phyloP scores from a whole-genome alignment of 2,113 vertebrate genomes.

The Lagopus muta region DNA sequence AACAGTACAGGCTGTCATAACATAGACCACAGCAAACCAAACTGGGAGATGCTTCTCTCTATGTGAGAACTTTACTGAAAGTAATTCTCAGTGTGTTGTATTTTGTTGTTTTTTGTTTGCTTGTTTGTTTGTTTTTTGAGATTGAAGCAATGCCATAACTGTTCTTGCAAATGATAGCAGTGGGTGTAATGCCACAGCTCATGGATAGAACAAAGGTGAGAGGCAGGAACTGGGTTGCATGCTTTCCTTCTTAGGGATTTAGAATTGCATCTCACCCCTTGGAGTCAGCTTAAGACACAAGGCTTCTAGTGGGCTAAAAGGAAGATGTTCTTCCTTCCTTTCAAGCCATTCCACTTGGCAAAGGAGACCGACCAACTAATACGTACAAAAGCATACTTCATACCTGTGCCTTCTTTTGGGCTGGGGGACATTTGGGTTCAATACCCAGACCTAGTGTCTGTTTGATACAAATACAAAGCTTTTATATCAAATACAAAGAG shows the following conservation, averaged over 20 bases:
- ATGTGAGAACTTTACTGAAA: neutral
- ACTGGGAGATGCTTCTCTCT: neutral
- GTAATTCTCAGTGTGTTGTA: neutral
- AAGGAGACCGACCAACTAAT: neutral
- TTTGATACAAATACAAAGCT: neutral
- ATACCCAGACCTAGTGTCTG: neutral
- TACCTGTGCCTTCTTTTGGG: neutral
- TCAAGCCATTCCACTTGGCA: neutral
- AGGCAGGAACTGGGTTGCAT: neutral
- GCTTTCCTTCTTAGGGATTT: neutral
- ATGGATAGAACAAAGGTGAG: neutral
- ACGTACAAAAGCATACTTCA: neutral
- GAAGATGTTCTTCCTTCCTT: neutral
- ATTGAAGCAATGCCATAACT: neutral
- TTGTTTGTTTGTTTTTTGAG: neutral
- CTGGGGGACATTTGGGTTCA: neutral
- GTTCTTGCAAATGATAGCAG: neutral
- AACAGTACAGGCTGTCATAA: fast-evolving
- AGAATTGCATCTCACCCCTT: neutral
- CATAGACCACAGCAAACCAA: neutral
- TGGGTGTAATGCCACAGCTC: neutral
- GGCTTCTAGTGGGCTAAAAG: neutral
- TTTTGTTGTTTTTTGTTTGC: no score
- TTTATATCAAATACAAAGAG: no score
- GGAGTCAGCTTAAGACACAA: neutral